Conservation (phyloP, 2,888 invertebrate species). For the Strigamia transsilvanica region DNA sequence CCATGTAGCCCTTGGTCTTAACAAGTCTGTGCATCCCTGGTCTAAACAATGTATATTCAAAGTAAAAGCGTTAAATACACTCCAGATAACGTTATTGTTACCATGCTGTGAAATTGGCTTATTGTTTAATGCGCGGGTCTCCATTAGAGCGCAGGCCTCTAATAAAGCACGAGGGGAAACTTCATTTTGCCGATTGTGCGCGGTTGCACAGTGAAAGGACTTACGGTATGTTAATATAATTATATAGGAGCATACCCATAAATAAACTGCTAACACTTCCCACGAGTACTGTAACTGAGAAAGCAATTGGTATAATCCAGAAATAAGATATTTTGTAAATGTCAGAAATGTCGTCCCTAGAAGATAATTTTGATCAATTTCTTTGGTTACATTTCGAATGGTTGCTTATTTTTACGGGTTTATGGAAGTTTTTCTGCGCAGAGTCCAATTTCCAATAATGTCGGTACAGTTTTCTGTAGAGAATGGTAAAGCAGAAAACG, state of each 20-base stretch:
- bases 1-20: too few species aligned
- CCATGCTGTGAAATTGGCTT: too few species aligned
- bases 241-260: background rate
- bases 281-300: background rate
- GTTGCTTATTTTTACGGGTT: background rate
- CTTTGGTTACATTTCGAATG: background rate
- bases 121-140: too few species aligned
- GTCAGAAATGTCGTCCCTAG: background rate
- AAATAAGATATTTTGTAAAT: constrained; percentile 39
- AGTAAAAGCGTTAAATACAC: too few species aligned
- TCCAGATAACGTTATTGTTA: too few species aligned
- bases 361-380: background rate
- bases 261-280: constrained; percentile 24
- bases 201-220: too few species aligned
- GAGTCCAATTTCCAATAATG: constrained; percentile 31
- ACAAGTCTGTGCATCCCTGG: too few species aligned
- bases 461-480: background rate
- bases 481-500: background rate
- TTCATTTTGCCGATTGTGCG: too few species aligned
- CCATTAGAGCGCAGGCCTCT: too few species aligned
- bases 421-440: background rate
- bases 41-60: too few species aligned
- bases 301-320: constrained; percentile 24
- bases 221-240: background rate
- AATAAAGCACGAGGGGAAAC: too few species aligned